Conservation (phyloP, 2,113 vertebrate species). For the Python bivittatus region DNA sequence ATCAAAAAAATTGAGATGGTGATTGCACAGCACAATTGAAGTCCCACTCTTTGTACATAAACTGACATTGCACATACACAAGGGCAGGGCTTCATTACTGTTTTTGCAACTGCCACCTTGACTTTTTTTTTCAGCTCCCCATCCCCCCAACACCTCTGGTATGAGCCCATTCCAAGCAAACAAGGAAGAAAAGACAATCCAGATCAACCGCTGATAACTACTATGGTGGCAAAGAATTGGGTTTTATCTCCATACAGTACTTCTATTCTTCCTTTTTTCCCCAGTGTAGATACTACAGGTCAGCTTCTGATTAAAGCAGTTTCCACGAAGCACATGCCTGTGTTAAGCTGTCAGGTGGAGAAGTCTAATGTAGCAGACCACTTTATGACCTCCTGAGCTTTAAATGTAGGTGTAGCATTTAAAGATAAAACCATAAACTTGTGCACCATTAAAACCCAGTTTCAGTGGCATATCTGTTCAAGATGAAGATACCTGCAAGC, state of each 20-base stretch:
- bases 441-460: neutral
- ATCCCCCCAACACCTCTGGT: neutral
- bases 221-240: neutral
- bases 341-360: neutral
- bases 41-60: neutral
- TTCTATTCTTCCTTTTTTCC: neutral
- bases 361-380: slow-evolving; percentile 51
- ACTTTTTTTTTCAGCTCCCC: neutral
- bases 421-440: slow-evolving; percentile 20
- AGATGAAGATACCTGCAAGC: neutral
- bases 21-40: neutral
- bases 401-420: slow-evolving; percentile 1
- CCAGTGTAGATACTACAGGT: neutral
- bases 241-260: neutral
- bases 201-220: neutral
- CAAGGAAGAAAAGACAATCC: neutral
- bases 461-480: neutral
- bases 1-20: neutral
- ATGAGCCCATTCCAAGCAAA: neutral
- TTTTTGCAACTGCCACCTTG: neutral
- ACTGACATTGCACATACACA: neutral
- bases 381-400: slow-evolving; percentile 5
- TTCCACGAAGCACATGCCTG: neutral
- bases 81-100: neutral
- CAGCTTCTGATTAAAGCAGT: neutral